These are phyloP conservation scores for Lepidostoma basale DNA, from an alignment of 1,140 invertebrate species.

Conservation along the genomic window DNA sequence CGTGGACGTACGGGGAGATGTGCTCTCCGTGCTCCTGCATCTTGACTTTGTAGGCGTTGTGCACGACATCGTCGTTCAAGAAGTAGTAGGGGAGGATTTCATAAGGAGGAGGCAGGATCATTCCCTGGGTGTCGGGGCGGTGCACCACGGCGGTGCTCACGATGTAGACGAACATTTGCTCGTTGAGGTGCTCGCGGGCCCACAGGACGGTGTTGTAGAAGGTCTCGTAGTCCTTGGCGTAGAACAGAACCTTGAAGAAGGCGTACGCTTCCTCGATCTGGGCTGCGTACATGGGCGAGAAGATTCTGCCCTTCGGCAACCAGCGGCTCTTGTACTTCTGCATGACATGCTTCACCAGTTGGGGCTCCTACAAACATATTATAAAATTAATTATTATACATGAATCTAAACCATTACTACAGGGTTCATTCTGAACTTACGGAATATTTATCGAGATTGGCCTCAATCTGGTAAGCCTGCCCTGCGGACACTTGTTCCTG, in stretches of 20 bases:
- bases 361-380: slow-evolving; percentile 56
- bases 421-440: slow-evolving; percentile 46
- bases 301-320: slow-evolving; percentile 65
- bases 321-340: slow-evolving; percentile 62
- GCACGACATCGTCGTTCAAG: slow-evolving; percentile 65
- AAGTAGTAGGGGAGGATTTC: slow-evolving; percentile 72
- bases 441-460: slow-evolving; percentile 54
- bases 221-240: slow-evolving; percentile 68
- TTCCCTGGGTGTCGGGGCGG: slow-evolving; percentile 64
- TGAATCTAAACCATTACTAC: background rate
- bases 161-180: slow-evolving; percentile 68
- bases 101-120: slow-evolving; percentile 69
- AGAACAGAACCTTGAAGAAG: slow-evolving; percentile 72
- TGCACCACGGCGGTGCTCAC: slow-evolving; percentile 66
- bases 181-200: slow-evolving; percentile 68
- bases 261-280: slow-evolving; percentile 67
- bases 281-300: slow-evolving; percentile 65
- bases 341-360: slow-evolving; percentile 66
- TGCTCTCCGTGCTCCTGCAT: slow-evolving; percentile 57
- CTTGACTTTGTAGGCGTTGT: slow-evolving; percentile 65
- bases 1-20: slow-evolving; percentile 52
- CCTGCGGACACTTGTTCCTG: slow-evolving; percentile 59
- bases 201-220: slow-evolving; percentile 67
- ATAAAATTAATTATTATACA: background rate
- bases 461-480: slow-evolving; percentile 62